Evolutionary conservation across 2,113 vertebrate species (phyloP).

Genomic region (Gallinago media): DNA sequence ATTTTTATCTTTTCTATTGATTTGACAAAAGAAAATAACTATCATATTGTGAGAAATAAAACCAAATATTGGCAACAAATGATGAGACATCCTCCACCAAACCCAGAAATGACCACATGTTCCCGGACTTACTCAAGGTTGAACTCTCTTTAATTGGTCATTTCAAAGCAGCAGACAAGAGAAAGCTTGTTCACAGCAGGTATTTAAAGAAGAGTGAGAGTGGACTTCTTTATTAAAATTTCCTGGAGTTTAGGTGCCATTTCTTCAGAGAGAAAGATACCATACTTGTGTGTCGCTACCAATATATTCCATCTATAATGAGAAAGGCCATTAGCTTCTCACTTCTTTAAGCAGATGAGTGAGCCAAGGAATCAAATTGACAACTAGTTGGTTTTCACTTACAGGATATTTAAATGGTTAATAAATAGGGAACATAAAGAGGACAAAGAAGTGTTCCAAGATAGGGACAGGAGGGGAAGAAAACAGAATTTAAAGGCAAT

Average conservation of each 20-base stretch:
- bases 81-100: not conserved
- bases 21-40: not conserved
- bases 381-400: slow-evolving; percentile 7
- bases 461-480: not conserved
- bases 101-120: not conserved
- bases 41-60: not conserved
- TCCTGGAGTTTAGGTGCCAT: slow-evolving; percentile 65
- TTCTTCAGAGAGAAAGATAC: slow-evolving; percentile 49
- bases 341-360: not conserved
- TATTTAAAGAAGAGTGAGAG: slow-evolving; percentile 69
- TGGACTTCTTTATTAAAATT: slow-evolving; percentile 53
- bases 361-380: not conserved
- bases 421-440: slow-evolving; percentile 21
- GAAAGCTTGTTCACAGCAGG: slow-evolving; percentile 44
- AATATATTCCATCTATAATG: not conserved
- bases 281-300: not conserved
- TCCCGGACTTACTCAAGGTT: slow-evolving; percentile 2
- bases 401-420: slow-evolving; percentile 53
- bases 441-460: not conserved
- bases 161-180: slow-evolving; percentile 66
- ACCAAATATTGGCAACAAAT: not conserved
- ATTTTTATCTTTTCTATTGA: not conserved
- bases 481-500: not conserved
- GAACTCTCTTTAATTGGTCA: slow-evolving; percentile 54
- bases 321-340: not conserved